phyloP scores from a whole-genome alignment of 2,797 vertebrate genomes.

The Threskiornis aethiopicus region DNA sequence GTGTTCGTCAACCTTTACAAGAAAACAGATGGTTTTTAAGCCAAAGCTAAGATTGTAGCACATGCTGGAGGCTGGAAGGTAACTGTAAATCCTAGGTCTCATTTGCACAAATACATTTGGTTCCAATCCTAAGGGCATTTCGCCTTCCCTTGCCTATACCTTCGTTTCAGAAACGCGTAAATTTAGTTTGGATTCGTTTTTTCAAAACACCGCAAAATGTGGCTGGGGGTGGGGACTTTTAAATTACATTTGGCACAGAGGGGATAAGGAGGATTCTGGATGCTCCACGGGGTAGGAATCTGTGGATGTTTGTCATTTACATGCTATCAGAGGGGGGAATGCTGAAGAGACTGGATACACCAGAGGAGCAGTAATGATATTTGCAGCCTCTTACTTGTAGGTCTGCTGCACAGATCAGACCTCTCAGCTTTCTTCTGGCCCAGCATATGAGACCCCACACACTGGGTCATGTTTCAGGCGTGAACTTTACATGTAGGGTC shows the following conservation, averaged over 20 bases:
- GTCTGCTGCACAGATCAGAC: neutral
- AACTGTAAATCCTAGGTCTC: slow-evolving; percentile 35
- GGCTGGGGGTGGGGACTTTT: neutral
- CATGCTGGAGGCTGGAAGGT: slow-evolving; percentile 7
- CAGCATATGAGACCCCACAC: neutral
- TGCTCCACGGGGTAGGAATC: neutral
- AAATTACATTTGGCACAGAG: neutral
- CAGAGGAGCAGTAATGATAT: neutral
- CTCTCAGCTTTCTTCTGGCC: slow-evolving; percentile 2
- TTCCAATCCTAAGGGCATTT: slow-evolving; percentile 35
- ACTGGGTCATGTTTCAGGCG: neutral
- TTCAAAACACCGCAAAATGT: neutral
- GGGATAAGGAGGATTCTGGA: neutral
- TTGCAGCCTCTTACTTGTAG: neutral
- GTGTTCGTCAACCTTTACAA: slow-evolving; percentile 1
- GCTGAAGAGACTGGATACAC: neutral
- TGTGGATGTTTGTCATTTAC: neutral
- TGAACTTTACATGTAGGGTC: neutral
- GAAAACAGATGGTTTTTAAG: slow-evolving; percentile 20
- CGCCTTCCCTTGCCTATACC: neutral
- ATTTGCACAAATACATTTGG: slow-evolving; percentile 31
- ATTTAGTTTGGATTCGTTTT: slow-evolving; percentile 23
- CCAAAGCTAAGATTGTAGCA: neutral
- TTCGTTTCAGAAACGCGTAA: neutral
- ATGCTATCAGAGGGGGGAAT: neutral